Percentiles rank a stretch among this genome's conserved stretches.
phyloP scores from a whole-genome alignment of 2,888 invertebrate species.

The Tanaodytes sp. region DNA sequence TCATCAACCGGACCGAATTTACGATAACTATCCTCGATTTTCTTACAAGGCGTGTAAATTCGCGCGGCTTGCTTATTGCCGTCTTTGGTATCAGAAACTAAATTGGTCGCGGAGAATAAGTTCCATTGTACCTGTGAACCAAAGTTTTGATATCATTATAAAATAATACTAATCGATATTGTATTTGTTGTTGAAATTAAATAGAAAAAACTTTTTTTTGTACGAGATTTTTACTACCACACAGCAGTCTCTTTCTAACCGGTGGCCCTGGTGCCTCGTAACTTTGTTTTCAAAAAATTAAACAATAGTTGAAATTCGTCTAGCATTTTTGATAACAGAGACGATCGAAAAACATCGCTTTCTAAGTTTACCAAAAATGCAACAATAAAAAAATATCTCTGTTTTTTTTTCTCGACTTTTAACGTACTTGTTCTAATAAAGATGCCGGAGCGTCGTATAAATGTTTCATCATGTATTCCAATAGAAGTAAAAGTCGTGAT shows the following conservation, averaged over 20 bases:
- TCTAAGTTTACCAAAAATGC: no score
- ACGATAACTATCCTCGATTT: constrained; percentile 84
- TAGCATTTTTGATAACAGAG: no score
- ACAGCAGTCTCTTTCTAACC: constrained; percentile 67
- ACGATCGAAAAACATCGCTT: no score
- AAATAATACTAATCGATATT: no score
- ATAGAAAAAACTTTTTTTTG: constrained; percentile 48
- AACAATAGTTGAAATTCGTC: no score
- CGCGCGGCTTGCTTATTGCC: constrained; percentile 74
- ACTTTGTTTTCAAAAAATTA: no score
- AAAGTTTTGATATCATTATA: no score
- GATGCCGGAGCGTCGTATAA: constrained; percentile 93
- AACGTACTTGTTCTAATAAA: constrained; percentile 85
- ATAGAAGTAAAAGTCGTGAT: constrained; percentile 86
- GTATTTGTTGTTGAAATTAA: no score
- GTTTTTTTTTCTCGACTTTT: no score
- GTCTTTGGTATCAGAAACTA: constrained; percentile 77
- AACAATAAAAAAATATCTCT: no score
- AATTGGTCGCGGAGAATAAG: constrained; percentile 80
- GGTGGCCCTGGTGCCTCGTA: constrained; percentile 72
- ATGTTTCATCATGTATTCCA: constrained; percentile 96
- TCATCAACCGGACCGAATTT: constrained; percentile 78
- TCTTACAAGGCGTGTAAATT: constrained; percentile 81
- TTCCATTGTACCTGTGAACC: constrained; percentile 82
- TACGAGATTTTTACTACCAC: constrained; percentile 72